Conservation (phyloP, 2,888 invertebrate genomes). For the Eilema sororculum region DNA sequence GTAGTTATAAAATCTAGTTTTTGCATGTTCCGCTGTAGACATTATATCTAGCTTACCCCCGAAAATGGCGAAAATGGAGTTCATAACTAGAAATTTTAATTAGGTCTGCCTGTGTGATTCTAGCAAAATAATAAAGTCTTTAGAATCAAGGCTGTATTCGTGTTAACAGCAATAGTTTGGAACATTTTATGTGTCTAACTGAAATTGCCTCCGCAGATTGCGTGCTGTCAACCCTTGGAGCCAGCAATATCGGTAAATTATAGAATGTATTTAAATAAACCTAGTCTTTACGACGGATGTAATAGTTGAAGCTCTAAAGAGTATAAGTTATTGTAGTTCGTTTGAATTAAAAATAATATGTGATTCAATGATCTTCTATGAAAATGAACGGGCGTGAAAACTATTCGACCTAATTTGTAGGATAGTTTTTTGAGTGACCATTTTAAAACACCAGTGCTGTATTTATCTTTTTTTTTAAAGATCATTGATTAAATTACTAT, state of each 20-base stretch:
- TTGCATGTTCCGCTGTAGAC: not conserved
- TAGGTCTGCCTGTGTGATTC: not conserved
- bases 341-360: slow-evolving; percentile 36
- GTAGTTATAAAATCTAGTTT: too few species aligned
- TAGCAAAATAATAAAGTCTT: not conserved
- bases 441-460: not conserved
- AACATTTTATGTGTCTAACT: not conserved
- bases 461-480: not conserved
- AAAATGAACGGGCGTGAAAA: not conserved
- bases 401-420: not conserved
- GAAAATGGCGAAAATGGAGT: not conserved
- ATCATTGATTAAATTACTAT: too few species aligned
- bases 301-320: slow-evolving; percentile 25
- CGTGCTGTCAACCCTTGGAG: not conserved
- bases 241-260: not conserved
- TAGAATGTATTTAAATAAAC: slow-evolving; percentile 18
- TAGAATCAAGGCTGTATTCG: not conserved
- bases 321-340: not conserved
- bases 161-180: slow-evolving; percentile 6
- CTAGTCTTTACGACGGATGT: slow-evolving; percentile 41
- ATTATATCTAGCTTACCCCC: not conserved
- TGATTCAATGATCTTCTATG: not conserved
- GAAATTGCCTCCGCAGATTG: not conserved
- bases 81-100: not conserved
- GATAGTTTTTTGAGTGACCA: not conserved